Conservation (phyloP, 2,888 invertebrate genomes). For the Latrodectus elegans region DNA sequence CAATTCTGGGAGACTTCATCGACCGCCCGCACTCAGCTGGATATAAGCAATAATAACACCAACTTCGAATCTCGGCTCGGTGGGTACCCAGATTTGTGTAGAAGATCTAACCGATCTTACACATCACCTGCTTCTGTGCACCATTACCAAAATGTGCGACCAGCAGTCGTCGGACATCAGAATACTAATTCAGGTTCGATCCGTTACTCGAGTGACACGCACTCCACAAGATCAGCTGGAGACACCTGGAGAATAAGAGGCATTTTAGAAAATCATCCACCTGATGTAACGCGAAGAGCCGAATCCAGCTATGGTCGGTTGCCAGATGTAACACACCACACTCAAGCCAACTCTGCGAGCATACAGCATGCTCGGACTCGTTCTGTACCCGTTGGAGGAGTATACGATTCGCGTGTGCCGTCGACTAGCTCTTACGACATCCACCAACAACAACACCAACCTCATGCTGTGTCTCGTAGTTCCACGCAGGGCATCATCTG, state of each 20-base stretch:
- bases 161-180: constrained; percentile 31
- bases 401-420: constrained; percentile 55
- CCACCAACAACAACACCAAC: constrained; percentile 51
- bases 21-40: constrained; percentile 20
- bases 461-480: constrained; percentile 58
- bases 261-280: constrained; percentile 56
- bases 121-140: constrained; percentile 61
- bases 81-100: constrained; percentile 59
- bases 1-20: constrained; percentile 62
- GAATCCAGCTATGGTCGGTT: constrained; percentile 49
- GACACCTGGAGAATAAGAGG: constrained; percentile 67
- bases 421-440: constrained; percentile 64
- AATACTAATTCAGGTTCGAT: constrained; percentile 35
- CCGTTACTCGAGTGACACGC: constrained; percentile 55
- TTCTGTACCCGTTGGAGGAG: constrained; percentile 61
- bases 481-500: constrained; percentile 63
- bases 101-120: constrained; percentile 55
- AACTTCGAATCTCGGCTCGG: constrained; percentile 13
- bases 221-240: constrained; percentile 61
- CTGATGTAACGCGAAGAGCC: constrained; percentile 59
- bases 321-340: constrained; percentile 61
- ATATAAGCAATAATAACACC: constrained; percentile 43
- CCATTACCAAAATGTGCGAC: constrained; percentile 45
- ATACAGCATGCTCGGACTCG: constrained; percentile 60
- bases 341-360: constrained; percentile 16